phyloP scores from a whole-genome alignment of 2,888 invertebrate genomes.

The Conomelus anceps region DNA sequence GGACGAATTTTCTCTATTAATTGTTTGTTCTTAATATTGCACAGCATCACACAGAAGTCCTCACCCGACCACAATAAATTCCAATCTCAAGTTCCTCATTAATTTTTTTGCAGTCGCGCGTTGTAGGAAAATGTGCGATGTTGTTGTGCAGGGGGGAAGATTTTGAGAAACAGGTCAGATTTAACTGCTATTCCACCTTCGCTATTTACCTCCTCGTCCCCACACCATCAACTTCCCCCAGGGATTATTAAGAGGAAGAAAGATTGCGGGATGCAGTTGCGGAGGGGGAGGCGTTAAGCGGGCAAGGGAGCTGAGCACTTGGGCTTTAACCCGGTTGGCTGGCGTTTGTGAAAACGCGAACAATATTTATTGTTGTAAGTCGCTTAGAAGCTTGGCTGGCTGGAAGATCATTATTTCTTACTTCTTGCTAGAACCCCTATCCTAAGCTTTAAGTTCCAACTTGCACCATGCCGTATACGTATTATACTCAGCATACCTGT shows the following conservation, averaged over 20 bases:
- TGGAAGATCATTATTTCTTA: conserved; percentile 9
- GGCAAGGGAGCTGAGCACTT: not conserved
- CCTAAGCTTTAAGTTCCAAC: not conserved
- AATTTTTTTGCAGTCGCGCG: conserved; percentile 1
- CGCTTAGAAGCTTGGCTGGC: conserved; percentile 4
- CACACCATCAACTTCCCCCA: not conserved
- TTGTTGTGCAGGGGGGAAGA: not conserved
- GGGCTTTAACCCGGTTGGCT: not conserved
- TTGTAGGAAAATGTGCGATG: not conserved
- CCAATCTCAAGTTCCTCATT: conserved; percentile 11
- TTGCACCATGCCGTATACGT: not conserved
- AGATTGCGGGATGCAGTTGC: not conserved
- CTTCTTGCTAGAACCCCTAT: not conserved
- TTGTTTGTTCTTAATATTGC: not conserved
- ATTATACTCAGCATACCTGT: not conserved
- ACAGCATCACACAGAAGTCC: not conserved
- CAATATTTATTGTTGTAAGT: conserved; percentile 11
- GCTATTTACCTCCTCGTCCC: not conserved
- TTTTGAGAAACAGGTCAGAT: not conserved
- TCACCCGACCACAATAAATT: conserved; percentile 3
- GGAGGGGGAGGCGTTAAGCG: not conserved
- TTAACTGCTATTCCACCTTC: not conserved
- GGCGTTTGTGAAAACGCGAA: conserved; percentile 8
- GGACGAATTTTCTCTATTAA: not conserved
- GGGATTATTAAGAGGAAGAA: not conserved